Evolutionary conservation across 2,113 vertebrate genomes (phyloP), one percentile per base, ranked within the genome.

Genomic region (Alces alces): DNA sequence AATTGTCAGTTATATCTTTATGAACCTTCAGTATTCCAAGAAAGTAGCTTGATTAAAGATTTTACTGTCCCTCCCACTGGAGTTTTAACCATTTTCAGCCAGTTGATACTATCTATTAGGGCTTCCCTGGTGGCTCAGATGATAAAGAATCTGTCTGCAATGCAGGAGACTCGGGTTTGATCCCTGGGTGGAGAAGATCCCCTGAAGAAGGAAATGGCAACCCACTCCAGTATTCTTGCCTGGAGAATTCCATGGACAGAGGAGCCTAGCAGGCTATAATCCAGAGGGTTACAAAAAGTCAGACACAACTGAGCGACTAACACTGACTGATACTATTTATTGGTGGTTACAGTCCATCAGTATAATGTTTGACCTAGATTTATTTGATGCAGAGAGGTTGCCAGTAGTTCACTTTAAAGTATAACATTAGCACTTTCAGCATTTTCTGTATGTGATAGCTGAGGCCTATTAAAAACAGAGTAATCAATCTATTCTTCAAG

Each of bases 291-390:
- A n/a, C 66, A 39, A 70, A 70, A 70, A 23, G 66, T 6, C 0
- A 1, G n/a, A 70, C 36, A 39, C 66, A 70, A 39, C n/a, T 70
- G n/a, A 70, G 66, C 1, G 0, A 70, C n/a, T 70, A 39, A 39
- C n/a, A 23, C 10, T 70, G 10, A 70, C 66, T 86, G 52, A n/a
- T 3, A 52, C 3, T 28, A 17, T 21, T 11, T 79, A 27, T 60
- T 92, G 84, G 21, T 85, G 47, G 43, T 52, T 61, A 45, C 14
- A 76, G 15, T 19, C 28, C 27, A 54, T 55, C 6, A 30, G 50
- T 45, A 50, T 11, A 78, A 36, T 64, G 90, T 92, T 96, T 21
- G 93, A 52, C 89, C 97, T 95, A 96, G 55, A 58, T 95, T 93
- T 92, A 83, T 79, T 97, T 87, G 60, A 80, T 90, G 47, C 97